These are phyloP conservation scores for Hozukius guyotensis DNA, from an alignment of 2,797 vertebrate species.

Conservation along the genomic window DNA sequence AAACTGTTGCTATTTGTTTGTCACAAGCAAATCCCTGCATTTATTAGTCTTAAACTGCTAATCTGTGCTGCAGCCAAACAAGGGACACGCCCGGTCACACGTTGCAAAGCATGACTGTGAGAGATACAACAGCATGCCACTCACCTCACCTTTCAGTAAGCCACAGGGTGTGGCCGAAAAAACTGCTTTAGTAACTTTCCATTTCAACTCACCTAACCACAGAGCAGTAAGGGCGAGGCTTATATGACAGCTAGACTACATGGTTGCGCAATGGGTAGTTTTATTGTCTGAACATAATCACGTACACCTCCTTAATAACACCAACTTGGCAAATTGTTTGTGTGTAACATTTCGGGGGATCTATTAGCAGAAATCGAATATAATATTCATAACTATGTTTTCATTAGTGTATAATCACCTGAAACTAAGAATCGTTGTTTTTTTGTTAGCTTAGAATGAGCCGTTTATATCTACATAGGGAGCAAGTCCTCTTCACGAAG, in stretches of 20 bases:
- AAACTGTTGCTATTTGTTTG: neutral
- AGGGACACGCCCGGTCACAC: neutral
- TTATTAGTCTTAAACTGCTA: neutral
- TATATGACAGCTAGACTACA: neutral
- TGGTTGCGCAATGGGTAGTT: neutral
- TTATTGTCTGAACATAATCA: neutral
- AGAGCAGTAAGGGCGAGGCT: conserved; percentile 37
- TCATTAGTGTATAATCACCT: no score
- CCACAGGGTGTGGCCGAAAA: conserved; percentile 48
- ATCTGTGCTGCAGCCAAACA: neutral
- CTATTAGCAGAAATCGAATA: no score
- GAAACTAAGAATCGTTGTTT: no score
- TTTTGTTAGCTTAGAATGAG: no score
- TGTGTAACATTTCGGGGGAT: neutral
- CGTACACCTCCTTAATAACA: neutral
- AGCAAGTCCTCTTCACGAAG: no score
- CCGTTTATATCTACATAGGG: no score
- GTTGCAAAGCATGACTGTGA: neutral
- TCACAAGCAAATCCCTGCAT: neutral
- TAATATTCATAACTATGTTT: no score
- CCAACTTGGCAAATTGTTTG: neutral
- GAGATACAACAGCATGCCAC: neutral
- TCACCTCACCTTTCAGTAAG: conserved; percentile 53
- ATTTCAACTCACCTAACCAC: conserved; percentile 32
- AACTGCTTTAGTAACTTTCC: conserved; percentile 59